phyloP scores from a whole-genome alignment of 2,888 invertebrate genomes.

The Rugalucina vietnamica region DNA sequence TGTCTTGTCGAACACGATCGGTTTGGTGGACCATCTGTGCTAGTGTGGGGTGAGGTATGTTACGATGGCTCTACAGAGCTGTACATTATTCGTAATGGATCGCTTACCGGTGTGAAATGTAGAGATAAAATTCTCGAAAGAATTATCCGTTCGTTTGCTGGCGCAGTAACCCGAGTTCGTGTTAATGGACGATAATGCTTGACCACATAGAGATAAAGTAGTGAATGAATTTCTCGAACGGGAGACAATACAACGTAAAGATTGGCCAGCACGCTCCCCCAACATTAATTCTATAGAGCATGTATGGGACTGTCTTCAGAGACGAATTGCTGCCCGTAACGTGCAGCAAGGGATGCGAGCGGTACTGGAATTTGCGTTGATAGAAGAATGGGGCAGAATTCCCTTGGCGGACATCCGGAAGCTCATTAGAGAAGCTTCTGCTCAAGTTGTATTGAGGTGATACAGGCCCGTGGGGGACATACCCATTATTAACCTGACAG shows the following conservation, averaged over 20 bases:
- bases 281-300: slow-evolving; percentile 38
- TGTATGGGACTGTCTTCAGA: slow-evolving; percentile 37
- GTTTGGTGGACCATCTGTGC: background rate
- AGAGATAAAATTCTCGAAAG: slow-evolving; percentile 37
- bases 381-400: no score
- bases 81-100: slow-evolving; percentile 31
- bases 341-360: slow-evolving; percentile 1
- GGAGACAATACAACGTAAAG: slow-evolving; percentile 14
- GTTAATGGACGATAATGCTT: slow-evolving; percentile 41
- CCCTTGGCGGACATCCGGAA: no score
- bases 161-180: slow-evolving; percentile 30
- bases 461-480: no score
- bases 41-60: background rate
- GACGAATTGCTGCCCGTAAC: background rate
- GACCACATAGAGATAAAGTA: slow-evolving; percentile 29
- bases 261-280: slow-evolving; percentile 27
- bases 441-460: no score
- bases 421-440: no score
- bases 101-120: slow-evolving; percentile 41
- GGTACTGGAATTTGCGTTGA: no score
- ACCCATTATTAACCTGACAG: no score
- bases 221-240: slow-evolving; percentile 20
- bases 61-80: slow-evolving; percentile 35
- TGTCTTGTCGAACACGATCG: background rate
- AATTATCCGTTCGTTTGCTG: slow-evolving; percentile 32